These are phyloP conservation scores for Anolis carolinensis DNA, from an alignment of 2,113 vertebrate genomes.

Conservation along the genomic window DNA sequence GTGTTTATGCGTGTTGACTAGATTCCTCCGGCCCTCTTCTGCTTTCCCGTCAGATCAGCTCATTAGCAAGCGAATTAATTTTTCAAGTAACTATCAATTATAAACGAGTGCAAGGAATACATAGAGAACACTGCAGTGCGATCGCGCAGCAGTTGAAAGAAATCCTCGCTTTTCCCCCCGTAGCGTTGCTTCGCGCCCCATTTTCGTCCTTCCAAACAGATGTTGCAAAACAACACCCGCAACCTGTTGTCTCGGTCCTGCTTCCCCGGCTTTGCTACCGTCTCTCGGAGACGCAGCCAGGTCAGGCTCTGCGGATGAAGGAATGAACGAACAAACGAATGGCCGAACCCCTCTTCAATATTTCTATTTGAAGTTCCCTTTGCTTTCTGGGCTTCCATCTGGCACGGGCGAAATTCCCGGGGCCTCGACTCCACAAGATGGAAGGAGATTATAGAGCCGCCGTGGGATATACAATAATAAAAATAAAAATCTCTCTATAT, in stretches of 20 bases:
- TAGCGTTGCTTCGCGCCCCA: neutral
- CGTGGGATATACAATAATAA: too few species aligned
- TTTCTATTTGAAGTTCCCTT: conserved; percentile 29
- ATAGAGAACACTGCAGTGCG: conserved; percentile 6
- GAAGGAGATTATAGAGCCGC: neutral
- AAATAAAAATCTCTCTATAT: too few species aligned
- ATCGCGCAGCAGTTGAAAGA: neutral
- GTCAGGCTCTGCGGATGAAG: neutral
- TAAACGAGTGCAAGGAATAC: neutral
- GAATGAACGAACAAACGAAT: too few species aligned
- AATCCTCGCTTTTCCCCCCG: neutral
- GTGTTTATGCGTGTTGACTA: neutral
- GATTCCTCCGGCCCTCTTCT: neutral
- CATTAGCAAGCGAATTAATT: neutral
- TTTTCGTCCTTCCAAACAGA: accelerated
- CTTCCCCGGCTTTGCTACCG: conserved; percentile 25
- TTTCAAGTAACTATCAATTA: neutral
- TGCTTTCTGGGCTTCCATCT: neutral
- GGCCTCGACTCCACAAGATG: neutral
- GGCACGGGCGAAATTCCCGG: neutral
- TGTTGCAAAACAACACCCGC: neutral
- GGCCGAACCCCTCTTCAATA: conserved; percentile 23
- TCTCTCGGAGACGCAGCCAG: conserved; percentile 29
- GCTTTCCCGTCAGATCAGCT: neutral
- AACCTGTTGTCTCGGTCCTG: accelerated